Evolutionary conservation across 1,140 invertebrate genomes (phyloP).

Genomic region (Dufourea novaeangliae): DNA sequence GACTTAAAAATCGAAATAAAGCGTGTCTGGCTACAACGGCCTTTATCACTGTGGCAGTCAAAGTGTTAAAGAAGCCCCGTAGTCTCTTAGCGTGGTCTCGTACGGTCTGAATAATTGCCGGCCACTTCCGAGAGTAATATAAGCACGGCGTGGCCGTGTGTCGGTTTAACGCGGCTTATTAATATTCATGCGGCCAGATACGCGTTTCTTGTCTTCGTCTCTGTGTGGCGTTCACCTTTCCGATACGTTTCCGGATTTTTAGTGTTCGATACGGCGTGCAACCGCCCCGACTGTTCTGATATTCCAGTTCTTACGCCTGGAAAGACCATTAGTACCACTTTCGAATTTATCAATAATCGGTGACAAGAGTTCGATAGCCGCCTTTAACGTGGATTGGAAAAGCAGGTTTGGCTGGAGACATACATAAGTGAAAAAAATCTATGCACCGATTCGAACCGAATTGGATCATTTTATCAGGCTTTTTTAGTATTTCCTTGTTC

Average conservation of each 20-base stretch:
- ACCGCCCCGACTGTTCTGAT: background rate
- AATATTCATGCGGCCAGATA: conserved; percentile 49
- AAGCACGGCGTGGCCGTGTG: conserved; percentile 20
- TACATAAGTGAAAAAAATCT: background rate
- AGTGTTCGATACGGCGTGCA: background rate
- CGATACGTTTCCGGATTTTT: conserved; percentile 47
- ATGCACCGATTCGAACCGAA: background rate
- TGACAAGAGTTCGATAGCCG: background rate
- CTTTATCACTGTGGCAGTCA: too few relatives aligned
- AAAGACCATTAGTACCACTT: background rate
- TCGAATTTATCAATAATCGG: conserved; percentile 7
- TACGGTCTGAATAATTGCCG: conserved; percentile 38
- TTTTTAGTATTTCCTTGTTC: too few relatives aligned
- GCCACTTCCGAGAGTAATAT: conserved; percentile 37
- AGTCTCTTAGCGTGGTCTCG: conserved; percentile 13
- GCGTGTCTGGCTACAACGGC: too few relatives aligned
- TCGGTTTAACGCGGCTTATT: conserved; percentile 43
- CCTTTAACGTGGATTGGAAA: background rate
- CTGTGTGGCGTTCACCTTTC: conserved; percentile 45
- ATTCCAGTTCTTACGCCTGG: background rate
- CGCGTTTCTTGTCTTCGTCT: conserved; percentile 41
- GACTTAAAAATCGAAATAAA: too few relatives aligned
- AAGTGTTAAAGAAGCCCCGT: background rate
- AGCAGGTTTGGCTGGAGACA: background rate
- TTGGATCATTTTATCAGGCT: too few relatives aligned